Conservation (phyloP, 2,113 vertebrate species). For the Grantiella picta region DNA sequence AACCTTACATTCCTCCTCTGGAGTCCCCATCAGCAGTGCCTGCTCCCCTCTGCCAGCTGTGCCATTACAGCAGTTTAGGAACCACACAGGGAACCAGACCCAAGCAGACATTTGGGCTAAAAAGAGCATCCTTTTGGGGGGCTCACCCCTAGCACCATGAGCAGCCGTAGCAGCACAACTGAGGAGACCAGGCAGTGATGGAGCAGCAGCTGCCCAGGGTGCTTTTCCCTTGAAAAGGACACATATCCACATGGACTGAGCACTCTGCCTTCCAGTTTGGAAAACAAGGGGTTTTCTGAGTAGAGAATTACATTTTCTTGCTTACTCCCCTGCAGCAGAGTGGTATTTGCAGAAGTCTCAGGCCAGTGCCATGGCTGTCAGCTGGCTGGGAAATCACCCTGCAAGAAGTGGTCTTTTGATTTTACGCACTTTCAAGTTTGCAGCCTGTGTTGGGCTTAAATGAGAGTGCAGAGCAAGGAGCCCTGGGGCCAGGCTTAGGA, state of each 20-base stretch:
- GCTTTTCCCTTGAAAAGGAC: neutral
- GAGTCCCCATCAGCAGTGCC: neutral
- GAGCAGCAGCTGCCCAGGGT: fast-evolving
- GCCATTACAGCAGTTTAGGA: neutral
- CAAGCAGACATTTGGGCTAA: neutral
- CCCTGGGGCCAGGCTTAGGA: neutral
- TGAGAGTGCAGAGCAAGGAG: neutral
- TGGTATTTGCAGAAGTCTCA: neutral
- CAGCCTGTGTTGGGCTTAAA: neutral
- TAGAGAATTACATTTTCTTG: neutral
- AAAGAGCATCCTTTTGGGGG: neutral
- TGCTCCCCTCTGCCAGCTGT: neutral
- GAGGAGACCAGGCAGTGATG: fast-evolving
- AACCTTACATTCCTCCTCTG: neutral
- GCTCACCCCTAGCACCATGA: neutral
- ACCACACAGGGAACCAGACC: neutral
- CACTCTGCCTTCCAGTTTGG: neutral
- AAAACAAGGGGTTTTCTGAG: neutral
- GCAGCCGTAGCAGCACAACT: neutral
- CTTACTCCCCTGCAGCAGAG: neutral
- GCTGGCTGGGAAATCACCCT: neutral
- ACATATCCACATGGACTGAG: fast-evolving
- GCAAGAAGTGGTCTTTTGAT: neutral
- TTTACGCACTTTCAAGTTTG: neutral
- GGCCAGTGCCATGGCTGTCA: neutral